Conservation (phyloP, 1,140 invertebrate species). For the Vanessa atalanta region DNA sequence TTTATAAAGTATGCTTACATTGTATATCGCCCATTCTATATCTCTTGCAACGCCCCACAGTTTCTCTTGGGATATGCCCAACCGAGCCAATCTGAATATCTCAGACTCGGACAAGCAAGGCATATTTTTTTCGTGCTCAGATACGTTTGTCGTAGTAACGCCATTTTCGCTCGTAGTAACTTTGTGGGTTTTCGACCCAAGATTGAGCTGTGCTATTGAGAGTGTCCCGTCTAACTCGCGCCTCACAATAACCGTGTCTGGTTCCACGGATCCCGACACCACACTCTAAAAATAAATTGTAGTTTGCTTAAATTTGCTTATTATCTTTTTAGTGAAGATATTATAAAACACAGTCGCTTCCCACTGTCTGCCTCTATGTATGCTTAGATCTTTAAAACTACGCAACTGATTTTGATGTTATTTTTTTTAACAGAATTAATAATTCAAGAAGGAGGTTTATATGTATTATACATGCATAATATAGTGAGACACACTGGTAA, state of each 20-base stretch:
- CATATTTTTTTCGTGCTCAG: conserved; percentile 58
- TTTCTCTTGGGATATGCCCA: conserved; percentile 83
- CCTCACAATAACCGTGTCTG: conserved; percentile 86
- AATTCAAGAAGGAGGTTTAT: too few relatives aligned
- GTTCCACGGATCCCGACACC: conserved; percentile 87
- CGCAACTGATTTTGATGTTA: too few relatives aligned
- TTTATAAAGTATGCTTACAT: conserved; percentile 12
- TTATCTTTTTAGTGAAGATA: too few relatives aligned
- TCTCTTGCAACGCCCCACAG: conserved; percentile 86
- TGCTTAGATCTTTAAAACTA: too few relatives aligned
- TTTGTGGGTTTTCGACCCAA: conserved; percentile 83
- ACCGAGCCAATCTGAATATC: conserved; percentile 78
- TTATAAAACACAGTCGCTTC: too few relatives aligned
- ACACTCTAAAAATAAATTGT: conserved; percentile 83
- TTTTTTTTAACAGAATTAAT: too few relatives aligned
- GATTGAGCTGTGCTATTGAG: conserved; percentile 68
- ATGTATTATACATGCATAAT: too few relatives aligned
- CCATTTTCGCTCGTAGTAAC: conserved; percentile 72
- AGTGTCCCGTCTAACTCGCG: conserved; percentile 77
- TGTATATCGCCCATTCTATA: conserved; percentile 85
- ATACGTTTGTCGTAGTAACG: conserved; percentile 64
- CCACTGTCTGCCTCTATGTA: too few relatives aligned
- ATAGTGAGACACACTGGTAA: too few relatives aligned
- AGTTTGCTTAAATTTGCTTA: too few relatives aligned
- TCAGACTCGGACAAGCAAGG: conserved; percentile 81